Conservation (phyloP, 2,888 invertebrate species). For the Psylliodes chrysocephalus region DNA sequence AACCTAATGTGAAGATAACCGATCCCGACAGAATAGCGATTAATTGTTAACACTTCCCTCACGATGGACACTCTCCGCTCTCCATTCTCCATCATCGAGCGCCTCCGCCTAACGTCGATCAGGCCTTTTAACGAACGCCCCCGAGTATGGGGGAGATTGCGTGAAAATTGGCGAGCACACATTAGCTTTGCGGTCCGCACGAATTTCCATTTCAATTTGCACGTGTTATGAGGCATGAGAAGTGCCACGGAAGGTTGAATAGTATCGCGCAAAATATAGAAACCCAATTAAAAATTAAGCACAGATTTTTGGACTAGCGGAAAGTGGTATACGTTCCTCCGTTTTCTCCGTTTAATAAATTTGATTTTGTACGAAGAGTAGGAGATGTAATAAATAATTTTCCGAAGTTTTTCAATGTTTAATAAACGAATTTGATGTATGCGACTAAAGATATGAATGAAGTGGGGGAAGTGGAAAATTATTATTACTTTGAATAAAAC, state of each 20-base stretch:
- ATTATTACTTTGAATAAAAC: no score
- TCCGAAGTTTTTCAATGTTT: no score
- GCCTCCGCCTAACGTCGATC: background rate
- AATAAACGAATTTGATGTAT: no score
- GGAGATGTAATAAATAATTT: no score
- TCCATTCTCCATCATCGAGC: background rate
- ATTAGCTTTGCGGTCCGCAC: constrained; percentile 10
- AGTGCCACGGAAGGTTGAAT: constrained; percentile 7
- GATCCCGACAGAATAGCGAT: background rate
- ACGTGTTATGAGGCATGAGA: constrained; percentile 15
- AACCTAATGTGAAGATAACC: background rate
- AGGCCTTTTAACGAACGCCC: constrained; percentile 10
- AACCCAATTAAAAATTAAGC: constrained; percentile 12
- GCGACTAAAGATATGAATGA: no score
- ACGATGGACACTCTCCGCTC: constrained; percentile 1
- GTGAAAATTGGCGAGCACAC: constrained; percentile 7
- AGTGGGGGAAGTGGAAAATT: no score
- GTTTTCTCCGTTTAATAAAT: no score
- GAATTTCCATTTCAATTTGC: constrained; percentile 22
- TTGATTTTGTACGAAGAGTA: no score
- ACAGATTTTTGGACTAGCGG: background rate
- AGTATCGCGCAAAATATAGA: background rate
- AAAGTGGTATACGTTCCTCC: background rate
- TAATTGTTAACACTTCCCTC: background rate
- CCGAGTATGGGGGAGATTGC: background rate